These are phyloP conservation scores for Perizoma flavofasciatum DNA, from an alignment of 2,888 invertebrate genomes.

Conservation along the genomic window DNA sequence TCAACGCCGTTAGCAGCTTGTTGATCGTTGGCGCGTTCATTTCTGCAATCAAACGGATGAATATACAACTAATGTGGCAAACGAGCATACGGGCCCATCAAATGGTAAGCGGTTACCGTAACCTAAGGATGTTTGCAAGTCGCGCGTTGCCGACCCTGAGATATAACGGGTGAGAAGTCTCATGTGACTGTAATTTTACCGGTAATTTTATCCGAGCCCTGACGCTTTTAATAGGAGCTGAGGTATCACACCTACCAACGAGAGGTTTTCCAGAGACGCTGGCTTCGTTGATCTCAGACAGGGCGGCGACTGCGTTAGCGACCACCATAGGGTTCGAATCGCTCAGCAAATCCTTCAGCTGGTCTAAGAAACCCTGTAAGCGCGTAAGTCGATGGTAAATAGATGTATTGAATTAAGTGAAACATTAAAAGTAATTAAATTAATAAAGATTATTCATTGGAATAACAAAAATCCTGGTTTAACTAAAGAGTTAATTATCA, in stretches of 20 bases:
- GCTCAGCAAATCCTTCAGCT: constrained; percentile 97
- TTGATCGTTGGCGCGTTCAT: constrained; percentile 99
- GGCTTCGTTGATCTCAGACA: constrained; percentile 99
- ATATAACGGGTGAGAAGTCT: too few species aligned
- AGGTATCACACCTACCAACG: constrained; percentile 84
- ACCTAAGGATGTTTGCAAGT: too few species aligned
- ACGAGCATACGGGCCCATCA: too few species aligned
- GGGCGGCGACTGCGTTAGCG: constrained; percentile 99
- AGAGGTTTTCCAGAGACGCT: constrained; percentile 97
- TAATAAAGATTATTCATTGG: too few species aligned
- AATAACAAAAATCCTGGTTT: too few species aligned
- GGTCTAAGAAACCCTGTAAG: constrained; percentile 96
- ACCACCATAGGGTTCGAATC: constrained; percentile 99
- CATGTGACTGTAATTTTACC: too few species aligned
- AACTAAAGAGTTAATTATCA: too few species aligned
- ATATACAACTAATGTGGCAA: too few species aligned
- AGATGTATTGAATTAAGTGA: not conserved
- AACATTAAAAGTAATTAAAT: not conserved
- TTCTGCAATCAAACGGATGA: constrained; percentile 75
- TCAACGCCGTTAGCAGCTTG: constrained; percentile 98
- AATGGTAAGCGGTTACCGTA: too few species aligned
- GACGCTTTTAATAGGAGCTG: too few species aligned
- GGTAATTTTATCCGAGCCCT: too few species aligned
- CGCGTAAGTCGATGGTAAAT: not conserved
- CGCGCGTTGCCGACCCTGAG: too few species aligned